A percentile compares a stretch with the other conserved stretches of the same genome.
Conservation (phyloP, 2,797 vertebrate species). For the Poecilia wingei region DNA sequence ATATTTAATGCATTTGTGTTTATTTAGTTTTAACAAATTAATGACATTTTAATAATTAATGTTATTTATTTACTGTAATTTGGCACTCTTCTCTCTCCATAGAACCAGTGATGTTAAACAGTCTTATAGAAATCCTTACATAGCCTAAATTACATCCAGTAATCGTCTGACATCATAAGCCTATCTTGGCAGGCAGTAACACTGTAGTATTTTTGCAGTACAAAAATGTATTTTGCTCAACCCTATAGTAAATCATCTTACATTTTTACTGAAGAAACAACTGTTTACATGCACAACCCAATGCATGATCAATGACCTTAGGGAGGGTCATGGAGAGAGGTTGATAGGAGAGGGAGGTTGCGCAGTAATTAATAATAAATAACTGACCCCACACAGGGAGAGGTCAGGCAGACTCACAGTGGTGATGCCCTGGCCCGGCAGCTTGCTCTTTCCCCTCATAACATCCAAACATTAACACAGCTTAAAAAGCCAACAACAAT, state of each 20-base stretch:
- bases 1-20: no score
- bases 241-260: conserved; percentile 50
- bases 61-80: no score
- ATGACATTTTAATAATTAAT: no score
- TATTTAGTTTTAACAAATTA: no score
- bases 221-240: not conserved
- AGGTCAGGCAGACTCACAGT: conserved; percentile 79
- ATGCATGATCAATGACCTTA: conserved; percentile 70
- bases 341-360: conserved; percentile 45
- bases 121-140: not conserved
- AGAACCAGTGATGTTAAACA: not conserved
- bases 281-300: conserved; percentile 69
- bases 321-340: conserved; percentile 74
- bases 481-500: conserved; percentile 86
- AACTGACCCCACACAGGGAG: conserved; percentile 69
- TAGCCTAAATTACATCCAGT: not conserved
- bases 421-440: conserved; percentile 83
- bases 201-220: not conserved
- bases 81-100: no score
- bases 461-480: conserved; percentile 54
- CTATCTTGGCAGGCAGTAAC: not conserved
- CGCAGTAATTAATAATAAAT: conserved; percentile 83
- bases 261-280: conserved; percentile 47
- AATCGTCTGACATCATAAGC: not conserved
- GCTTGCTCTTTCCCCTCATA: conserved; percentile 70